A percentile compares a stretch with the other conserved stretches of the same genome.
phyloP scores from a whole-genome alignment of 2,113 vertebrate genomes.

The Dolichotis patagonum region DNA sequence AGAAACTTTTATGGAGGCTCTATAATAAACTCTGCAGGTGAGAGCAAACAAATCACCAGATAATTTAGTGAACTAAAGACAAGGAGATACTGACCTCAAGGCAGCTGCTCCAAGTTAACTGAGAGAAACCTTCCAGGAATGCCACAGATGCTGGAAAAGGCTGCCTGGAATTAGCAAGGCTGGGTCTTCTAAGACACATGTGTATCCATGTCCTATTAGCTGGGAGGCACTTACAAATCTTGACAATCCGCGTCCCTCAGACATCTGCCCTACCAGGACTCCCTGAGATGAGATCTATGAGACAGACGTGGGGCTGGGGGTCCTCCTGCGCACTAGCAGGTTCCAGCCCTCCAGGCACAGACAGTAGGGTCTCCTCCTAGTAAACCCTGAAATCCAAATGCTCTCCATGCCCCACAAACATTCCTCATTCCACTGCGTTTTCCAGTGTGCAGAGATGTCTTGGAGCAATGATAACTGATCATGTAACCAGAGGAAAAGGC shows the following conservation, averaged over 20 bases:
- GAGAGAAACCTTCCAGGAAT: neutral
- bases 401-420: neutral
- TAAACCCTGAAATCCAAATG: neutral
- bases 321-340: no score
- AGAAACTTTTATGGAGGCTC: neutral
- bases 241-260: neutral
- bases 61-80: neutral
- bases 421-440: neutral
- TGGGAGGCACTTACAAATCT: neutral
- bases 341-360: neutral
- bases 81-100: neutral
- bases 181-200: accelerated
- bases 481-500: neutral
- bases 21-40: neutral
- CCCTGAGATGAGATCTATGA: neutral
- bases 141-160: neutral
- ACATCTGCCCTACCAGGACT: neutral
- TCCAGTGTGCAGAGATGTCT: neutral
- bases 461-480: neutral
- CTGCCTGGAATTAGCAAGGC: neutral
- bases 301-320: neutral
- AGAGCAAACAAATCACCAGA: neutral
- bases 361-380: neutral
- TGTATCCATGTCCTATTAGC: neutral
- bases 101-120: neutral